Base-by-base conservation (phyloP, 1,140 invertebrate genomes). In the Drosophila tani region DNA sequence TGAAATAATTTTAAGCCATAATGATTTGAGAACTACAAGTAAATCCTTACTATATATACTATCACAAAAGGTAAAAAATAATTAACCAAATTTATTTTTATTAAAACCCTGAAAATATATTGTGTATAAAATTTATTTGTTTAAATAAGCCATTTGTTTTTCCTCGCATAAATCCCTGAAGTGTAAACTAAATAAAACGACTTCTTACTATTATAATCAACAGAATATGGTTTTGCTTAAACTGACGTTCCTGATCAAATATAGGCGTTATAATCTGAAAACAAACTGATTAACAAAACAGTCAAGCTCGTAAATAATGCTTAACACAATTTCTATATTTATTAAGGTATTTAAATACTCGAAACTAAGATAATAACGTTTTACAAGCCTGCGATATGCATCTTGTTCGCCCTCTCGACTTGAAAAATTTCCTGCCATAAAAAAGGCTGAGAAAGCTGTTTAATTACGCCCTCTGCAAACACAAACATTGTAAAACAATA, bases 401-500 rank as follows among this genome's bases (percentile, higher is more conserved):
- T 77, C 29, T 69, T 58, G 40, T 49, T 66, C 27, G 35, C 35
- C 78, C 62, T 53, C 47, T 55, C 68, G 51, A 75, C 73, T 78
- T 84, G 83, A 71, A 82, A 84, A 78, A 78, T 88, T 87, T 49
- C 81, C 57, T 47, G 83, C 62, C 81, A 51, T 88, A 88, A 87
- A 87, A 46, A 66, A 56, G 56, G 78, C 69, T 74, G 55, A 65
- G 58, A 87, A 81, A 82, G 67, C 62, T 75, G 81, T 84, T 81
- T 81, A 84, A 84, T 87, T 84, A 83, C 83, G 69, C 82, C 63
- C 60, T 60, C 38, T 24, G 50, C 8, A 41, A 47, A 68, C 68
- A 82, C 79, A 86, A 83, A 84, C 74, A 90, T 88, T 88, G 84
- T 88, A 88, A 88, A 88, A 84, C 85, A 68, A 87, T 87, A 88